Evolutionary conservation across 30 jellyfish, hydroid and myxozoan genomes (phyloP), one percentile per base, ranked within the genome.

Genomic region (Phacellophora camtschatica): DNA sequence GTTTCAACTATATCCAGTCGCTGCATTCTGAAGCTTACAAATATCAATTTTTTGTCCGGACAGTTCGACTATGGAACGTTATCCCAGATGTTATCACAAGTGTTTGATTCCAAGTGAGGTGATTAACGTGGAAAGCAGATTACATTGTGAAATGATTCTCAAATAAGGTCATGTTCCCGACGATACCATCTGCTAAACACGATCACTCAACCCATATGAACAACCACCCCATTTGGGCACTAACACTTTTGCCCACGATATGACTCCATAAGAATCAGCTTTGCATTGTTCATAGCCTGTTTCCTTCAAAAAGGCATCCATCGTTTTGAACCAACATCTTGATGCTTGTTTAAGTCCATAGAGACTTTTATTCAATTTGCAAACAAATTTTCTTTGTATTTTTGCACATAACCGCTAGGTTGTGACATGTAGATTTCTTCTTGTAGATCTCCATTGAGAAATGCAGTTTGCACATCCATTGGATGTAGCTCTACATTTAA

Each of bases 321-420:
- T 81, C 31, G 73, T 66, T 50, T 66, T 41, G 68, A 33, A 41
- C 92, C 92, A 81, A 41, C 93, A 49, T 66, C 85, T 64, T 31
- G 93, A 83, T 3, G 93, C 25, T 51, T 66, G 93, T 55, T 67
- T 81, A 23, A 81, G 56, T 27, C 93, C 86, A 65, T 81, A 79
- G 19, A 81, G 15, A 51, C 86, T 67, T 61, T 54, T 50, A 12
- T 41, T 49, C 78, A 81, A 31, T 36, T 67, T 66, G 48, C 87
- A 81, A 6, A 81, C 78, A 37, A 23, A 20, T 66, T 30, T 33
- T 83, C 87, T 10, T 66, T 58, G 35, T 33, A 41, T 34, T 64
- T 29, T 24, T 66, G 80, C 24, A 45, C 33, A 46, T 12, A 81
- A 13, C 85, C 80, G 33, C 67, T 68, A 8, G 93, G 86, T 46